Conservation (phyloP, 2,888 invertebrate species). For the Eumacrocentrus americanus region DNA sequence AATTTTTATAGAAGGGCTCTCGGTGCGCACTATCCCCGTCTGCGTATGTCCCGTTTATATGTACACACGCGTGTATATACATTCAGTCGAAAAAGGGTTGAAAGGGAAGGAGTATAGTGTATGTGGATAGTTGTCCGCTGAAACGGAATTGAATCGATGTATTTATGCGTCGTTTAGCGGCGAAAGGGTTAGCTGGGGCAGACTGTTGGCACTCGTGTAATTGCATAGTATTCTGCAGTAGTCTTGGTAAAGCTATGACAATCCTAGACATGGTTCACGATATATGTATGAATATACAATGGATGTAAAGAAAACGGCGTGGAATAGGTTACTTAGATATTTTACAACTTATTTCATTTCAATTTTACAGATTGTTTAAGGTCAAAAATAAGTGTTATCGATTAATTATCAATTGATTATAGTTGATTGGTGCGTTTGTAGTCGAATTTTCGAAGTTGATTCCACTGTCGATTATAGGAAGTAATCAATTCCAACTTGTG, state of each 20-base stretch:
- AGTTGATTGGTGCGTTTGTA: too few species aligned
- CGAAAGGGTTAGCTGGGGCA: constrained; percentile 40
- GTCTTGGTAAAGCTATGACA: too few species aligned
- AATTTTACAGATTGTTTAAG: too few species aligned
- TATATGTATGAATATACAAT: too few species aligned
- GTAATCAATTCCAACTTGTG: too few species aligned
- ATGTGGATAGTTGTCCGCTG: constrained; percentile 40
- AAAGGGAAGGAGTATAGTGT: neutral
- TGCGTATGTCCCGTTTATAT: constrained; percentile 9
- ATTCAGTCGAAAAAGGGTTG: constrained; percentile 3
- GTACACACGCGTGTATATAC: constrained; percentile 14
- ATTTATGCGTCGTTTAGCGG: constrained; percentile 60
- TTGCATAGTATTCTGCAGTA: constrained; percentile 46
- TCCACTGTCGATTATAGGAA: too few species aligned
- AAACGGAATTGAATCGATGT: constrained; percentile 62
- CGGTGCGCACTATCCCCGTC: constrained; percentile 21
- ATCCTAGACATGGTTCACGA: constrained; percentile 43
- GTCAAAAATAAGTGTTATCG: too few species aligned
- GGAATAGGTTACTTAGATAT: too few species aligned
- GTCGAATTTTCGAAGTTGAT: too few species aligned
- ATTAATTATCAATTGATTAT: too few species aligned
- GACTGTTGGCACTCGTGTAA: constrained; percentile 56
- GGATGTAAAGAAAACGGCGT: too few species aligned
- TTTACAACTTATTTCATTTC: too few species aligned
- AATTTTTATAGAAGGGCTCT: constrained; percentile 58